Conservation (phyloP, 2,888 invertebrate genomes). For the Dorcus parallelipipedus region DNA sequence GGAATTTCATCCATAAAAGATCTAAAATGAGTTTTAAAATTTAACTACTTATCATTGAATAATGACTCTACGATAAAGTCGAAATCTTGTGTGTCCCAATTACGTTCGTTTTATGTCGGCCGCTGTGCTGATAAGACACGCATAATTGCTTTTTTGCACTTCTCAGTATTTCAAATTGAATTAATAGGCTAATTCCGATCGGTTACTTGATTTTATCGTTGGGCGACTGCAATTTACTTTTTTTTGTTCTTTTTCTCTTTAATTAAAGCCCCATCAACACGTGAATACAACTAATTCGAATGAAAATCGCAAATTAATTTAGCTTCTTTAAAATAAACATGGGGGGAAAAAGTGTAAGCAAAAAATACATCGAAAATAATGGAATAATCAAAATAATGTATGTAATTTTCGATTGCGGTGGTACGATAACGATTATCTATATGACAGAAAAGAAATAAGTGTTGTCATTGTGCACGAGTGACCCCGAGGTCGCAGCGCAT, state of each 20-base stretch:
- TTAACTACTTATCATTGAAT: conserved; percentile 2
- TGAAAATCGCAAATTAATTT: no score
- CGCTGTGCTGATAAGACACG: neutral
- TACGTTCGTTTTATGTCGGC: conserved; percentile 20
- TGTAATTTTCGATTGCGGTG: neutral
- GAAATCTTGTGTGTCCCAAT: conserved; percentile 14
- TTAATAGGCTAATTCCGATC: neutral
- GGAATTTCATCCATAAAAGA: neutral
- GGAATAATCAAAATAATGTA: neutral
- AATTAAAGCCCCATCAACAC: no score
- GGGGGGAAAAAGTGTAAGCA: no score
- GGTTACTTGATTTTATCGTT: no score
- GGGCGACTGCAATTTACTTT: no score
- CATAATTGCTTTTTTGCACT: conserved; percentile 1
- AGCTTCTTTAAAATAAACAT: no score
- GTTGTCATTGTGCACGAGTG: conserved; percentile 27
- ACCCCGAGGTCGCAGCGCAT: conserved; percentile 33
- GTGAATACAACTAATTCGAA: no score
- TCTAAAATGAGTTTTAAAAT: neutral
- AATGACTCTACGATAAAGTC: neutral
- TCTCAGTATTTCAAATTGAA: neutral
- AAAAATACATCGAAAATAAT: neutral
- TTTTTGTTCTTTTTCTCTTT: no score
- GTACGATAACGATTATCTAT: conserved; percentile 1
- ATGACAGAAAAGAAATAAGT: conserved; percentile 12